Evolutionary conservation across 2,113 vertebrate species (phyloP), one percentile per base, ranked within the genome.

Genomic region (Corythoichthys haematopterus): DNA sequence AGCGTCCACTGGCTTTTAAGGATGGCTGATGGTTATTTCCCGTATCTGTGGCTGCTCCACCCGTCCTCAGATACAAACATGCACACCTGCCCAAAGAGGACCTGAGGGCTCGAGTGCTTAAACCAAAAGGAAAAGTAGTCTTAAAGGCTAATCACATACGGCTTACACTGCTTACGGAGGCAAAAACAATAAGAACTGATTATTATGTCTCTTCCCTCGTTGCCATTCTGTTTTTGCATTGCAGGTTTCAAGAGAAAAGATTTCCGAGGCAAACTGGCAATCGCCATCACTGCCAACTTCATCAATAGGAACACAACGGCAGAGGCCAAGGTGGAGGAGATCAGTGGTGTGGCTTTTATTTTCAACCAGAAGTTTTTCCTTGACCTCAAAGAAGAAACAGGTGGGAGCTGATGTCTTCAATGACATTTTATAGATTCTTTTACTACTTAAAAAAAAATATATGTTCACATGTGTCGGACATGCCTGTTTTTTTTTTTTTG

Each of bases 331-430:
- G 97, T 98, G 65, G 96, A 98, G 75, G 97, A 99, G 91, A 98
- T 99, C 64, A 99, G 97, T 6, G 97, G 97, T 0, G 96, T 99
- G 77, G 97, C 97, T 83, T 99, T 98, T 81, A 99, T 99, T 88
- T 99, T 98, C 88, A 99, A 99, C 83, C 97, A 98, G 89, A 98
- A 98, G 84, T 98, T 99, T 87, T 99, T 99, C 76, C 94, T 94
- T 69, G 96, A 98, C 80, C 93, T 99, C 68, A 98, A 93, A 87
- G 95, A 98, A 75, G 95, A 97, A 84, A 98, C 95, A 4, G 97
- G 97, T 99, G 70, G 50, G 90, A 36, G 52, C 33, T 38, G 50
- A 53, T 12, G 16, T 35, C 37, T 52, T 38, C 50, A 53, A 36
- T 13, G 33, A 20, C 35, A 20, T 2, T 5, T 40, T 15, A 1